Evolutionary conservation across 1,140 invertebrate genomes (phyloP).

Genomic region (Drosophila parabipectinata): DNA sequence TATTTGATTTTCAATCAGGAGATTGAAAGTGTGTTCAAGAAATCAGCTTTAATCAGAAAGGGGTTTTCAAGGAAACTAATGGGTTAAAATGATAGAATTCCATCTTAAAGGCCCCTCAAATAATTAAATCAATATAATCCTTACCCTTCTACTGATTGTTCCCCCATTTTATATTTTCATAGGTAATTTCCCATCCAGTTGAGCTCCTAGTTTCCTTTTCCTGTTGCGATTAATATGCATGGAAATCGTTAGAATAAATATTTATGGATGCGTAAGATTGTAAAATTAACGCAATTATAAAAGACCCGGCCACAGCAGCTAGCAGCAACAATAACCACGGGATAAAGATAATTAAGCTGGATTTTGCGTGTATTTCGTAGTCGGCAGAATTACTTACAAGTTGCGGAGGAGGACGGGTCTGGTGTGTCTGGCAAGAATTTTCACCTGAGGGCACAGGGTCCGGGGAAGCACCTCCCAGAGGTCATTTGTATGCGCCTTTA

Average conservation of each 20-base stretch:
- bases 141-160: background rate
- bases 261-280: conserved; percentile 3
- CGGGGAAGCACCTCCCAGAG: conserved; percentile 6
- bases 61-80: background rate
- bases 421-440: conserved; percentile 22
- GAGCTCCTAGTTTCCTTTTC: background rate
- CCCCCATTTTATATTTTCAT: background rate
- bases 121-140: background rate
- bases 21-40: conserved; percentile 16
- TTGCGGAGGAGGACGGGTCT: background rate
- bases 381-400: background rate
- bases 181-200: background rate
- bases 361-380: conserved; percentile 19
- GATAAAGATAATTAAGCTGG: conserved; percentile 30
- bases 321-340: background rate
- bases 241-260: conserved; percentile 8
- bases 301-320: background rate
- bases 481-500: conserved; percentile 42
- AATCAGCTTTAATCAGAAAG: background rate
- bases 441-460: conserved; percentile 25
- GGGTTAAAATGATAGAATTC: background rate
- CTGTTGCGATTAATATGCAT: conserved; percentile 26
- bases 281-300: conserved; percentile 24
- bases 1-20: conserved; percentile 13
- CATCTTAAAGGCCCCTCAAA: too few relatives aligned